Conservation (phyloP, 1,140 invertebrate genomes). For the Leguminivora glycinivorella region DNA sequence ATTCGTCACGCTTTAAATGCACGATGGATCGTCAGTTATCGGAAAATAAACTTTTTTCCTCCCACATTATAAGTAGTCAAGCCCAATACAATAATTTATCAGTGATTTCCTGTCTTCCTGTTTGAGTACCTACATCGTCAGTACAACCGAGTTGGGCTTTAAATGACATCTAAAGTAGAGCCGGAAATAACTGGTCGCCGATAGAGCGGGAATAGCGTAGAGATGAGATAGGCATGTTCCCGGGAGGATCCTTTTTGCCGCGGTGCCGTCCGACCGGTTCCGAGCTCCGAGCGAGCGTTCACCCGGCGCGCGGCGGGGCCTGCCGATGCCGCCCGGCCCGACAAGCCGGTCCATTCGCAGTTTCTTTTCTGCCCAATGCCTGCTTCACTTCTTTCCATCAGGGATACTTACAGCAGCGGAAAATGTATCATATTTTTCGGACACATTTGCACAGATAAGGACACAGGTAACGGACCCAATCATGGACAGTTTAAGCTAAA, state of each 20-base stretch:
- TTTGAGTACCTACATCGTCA: neutral
- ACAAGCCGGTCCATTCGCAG: conserved; percentile 1
- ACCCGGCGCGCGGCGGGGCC: no score
- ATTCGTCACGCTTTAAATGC: neutral
- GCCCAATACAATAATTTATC: neutral
- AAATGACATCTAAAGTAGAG: conserved; percentile 42
- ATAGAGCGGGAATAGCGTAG: conserved; percentile 45
- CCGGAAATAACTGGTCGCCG: conserved; percentile 56
- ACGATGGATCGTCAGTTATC: neutral
- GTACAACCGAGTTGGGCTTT: conserved; percentile 4
- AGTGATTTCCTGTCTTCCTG: conserved; percentile 22
- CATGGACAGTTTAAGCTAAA: no score
- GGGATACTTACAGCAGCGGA: no score
- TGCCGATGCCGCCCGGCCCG: neutral
- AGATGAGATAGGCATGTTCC: conserved; percentile 53
- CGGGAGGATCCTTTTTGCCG: conserved; percentile 62
- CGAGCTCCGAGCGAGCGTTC: conserved; percentile 66
- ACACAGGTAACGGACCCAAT: no score
- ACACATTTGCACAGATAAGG: no score
- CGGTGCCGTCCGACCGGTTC: conserved; percentile 64
- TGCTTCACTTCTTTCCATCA: neutral
- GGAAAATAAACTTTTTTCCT: conserved; percentile 9
- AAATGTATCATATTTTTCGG: no score
- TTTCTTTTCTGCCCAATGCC: neutral
- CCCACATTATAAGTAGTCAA: neutral